These are phyloP conservation scores for Leptinotarsa rubiginosa DNA, from an alignment of 2,888 invertebrate species.

Conservation along the genomic window DNA sequence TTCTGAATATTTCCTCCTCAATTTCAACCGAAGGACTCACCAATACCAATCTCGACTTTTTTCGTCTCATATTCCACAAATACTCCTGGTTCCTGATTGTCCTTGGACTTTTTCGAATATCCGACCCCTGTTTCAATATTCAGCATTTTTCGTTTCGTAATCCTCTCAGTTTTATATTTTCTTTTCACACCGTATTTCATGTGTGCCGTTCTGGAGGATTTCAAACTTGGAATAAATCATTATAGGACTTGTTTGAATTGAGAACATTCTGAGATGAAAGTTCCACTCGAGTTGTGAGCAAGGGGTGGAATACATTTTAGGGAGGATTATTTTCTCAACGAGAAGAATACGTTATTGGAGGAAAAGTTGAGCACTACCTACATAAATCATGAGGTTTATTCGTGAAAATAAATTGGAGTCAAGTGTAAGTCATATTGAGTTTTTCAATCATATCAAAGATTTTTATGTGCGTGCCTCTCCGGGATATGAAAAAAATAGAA, in stretches of 20 bases:
- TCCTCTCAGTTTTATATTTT: background rate
- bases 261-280: background rate
- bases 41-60: background rate
- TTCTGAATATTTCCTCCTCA: background rate
- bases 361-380: background rate
- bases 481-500: no score
- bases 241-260: background rate
- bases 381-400: no score
- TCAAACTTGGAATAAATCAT: background rate
- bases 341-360: background rate
- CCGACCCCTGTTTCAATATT: constrained; percentile 10
- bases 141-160: background rate
- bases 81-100: background rate
- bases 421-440: no score
- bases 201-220: constrained; percentile 8
- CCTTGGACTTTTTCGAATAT: background rate
- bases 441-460: no score
- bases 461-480: no score
- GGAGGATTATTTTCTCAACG: background rate
- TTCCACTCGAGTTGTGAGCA: background rate
- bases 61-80: background rate
- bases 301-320: background rate
- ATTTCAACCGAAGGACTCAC: background rate
- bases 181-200: constrained; percentile 2
- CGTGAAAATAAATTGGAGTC: background rate